Percentiles rank a stretch among this genome's conserved stretches.
Conservation (phyloP, 2,113 vertebrate species). For the Phasianus colchicus region DNA sequence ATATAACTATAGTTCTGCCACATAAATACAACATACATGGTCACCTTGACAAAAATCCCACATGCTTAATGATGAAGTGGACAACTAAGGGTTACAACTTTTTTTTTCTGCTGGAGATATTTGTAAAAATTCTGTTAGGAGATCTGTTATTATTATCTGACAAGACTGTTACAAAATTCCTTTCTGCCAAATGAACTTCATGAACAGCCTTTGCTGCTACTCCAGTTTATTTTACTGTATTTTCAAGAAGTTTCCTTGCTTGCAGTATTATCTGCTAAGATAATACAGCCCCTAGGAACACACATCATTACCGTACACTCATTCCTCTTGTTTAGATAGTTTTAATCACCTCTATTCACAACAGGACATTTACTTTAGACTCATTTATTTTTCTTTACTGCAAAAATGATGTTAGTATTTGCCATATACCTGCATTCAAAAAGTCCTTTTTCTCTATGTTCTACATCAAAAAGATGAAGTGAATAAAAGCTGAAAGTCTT, state of each 20-base stretch:
- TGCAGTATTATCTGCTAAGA: neutral
- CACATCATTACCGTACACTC: slow-evolving; percentile 12
- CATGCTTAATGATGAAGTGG: neutral
- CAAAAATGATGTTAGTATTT: slow-evolving; percentile 42
- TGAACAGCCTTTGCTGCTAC: neutral
- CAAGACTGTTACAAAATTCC: neutral
- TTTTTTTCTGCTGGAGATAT: no score
- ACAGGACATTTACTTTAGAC: neutral
- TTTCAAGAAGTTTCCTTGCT: neutral
- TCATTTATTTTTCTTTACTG: slow-evolving; percentile 31
- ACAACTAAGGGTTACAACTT: neutral
- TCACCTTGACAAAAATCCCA: neutral
- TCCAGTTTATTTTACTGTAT: neutral
- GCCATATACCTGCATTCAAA: slow-evolving; percentile 16
- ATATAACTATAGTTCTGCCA: neutral
- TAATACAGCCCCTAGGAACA: neutral
- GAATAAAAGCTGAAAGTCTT: slow-evolving; percentile 39
- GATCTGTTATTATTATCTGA: neutral
- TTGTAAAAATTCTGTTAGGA: neutral
- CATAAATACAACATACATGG: slow-evolving; percentile 6
- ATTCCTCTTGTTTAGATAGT: neutral
- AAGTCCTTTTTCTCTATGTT: slow-evolving; percentile 3
- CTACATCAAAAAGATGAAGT: slow-evolving; percentile 44
- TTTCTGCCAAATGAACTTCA: neutral
- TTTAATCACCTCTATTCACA: slow-evolving; percentile 2